Evolutionary conservation across 2,797 vertebrate species (phyloP).

Genomic region (Melanotaenia maccullochi): DNA sequence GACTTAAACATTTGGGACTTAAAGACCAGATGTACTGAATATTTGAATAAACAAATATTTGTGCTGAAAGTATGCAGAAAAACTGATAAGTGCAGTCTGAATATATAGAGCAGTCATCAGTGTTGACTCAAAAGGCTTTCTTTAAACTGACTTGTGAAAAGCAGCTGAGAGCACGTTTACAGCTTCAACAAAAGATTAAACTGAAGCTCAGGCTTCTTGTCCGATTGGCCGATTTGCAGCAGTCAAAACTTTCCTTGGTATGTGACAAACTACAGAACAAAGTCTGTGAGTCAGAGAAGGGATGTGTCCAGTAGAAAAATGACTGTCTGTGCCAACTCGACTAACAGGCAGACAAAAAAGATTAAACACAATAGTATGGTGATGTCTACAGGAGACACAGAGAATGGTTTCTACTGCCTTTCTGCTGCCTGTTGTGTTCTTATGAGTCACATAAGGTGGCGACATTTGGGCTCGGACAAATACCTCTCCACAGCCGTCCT

Average conservation of each 20-base stretch:
- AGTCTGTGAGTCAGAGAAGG: slow-evolving; percentile 9
- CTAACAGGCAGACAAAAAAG: slow-evolving; percentile 62
- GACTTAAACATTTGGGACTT: background rate
- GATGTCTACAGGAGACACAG: slow-evolving; percentile 43
- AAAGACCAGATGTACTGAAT: background rate
- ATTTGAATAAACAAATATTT: background rate
- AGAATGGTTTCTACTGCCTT: slow-evolving; percentile 53
- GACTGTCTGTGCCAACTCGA: slow-evolving; percentile 45
- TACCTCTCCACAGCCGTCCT: slow-evolving; percentile 1
- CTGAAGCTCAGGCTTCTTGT: slow-evolving; percentile 17
- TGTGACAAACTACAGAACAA: slow-evolving; percentile 19
- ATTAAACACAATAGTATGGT: slow-evolving; percentile 18
- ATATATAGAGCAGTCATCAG: background rate
- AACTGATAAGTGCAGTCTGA: background rate
- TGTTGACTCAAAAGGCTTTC: background rate
- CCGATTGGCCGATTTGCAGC: slow-evolving; percentile 28
- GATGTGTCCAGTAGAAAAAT: slow-evolving; percentile 37
- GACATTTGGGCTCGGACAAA: slow-evolving; percentile 37
- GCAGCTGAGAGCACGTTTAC: slow-evolving; percentile 32
- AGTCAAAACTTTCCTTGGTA: slow-evolving; percentile 23
- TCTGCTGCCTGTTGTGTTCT: slow-evolving; percentile 47
- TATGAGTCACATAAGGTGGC: slow-evolving; percentile 57
- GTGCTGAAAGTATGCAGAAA: background rate
- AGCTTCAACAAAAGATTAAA: slow-evolving; percentile 33
- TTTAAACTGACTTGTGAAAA: slow-evolving; percentile 17